Percentiles rank a stretch among this genome's conserved stretches.
These are phyloP conservation scores for Calliphora vicina DNA, from an alignment of 1,140 invertebrate genomes.

Conservation along the genomic window DNA sequence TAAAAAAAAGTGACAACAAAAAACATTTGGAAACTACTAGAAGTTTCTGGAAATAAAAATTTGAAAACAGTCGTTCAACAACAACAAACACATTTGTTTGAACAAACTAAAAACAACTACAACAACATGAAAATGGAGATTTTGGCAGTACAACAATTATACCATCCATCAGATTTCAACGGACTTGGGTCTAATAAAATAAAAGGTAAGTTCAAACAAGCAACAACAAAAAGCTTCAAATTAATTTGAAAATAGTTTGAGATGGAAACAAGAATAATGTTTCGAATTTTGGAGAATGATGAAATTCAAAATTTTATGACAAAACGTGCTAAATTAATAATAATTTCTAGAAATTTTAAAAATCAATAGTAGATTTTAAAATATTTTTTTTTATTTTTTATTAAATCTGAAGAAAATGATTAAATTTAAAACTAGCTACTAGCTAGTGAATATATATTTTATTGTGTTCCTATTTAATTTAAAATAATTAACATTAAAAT, in stretches of 20 bases:
- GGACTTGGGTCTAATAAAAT: constrained; percentile 59
- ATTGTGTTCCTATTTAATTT: too few relatives aligned
- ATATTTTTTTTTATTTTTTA: background rate
- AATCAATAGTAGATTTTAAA: background rate
- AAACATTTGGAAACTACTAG: background rate
- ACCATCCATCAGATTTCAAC: constrained; percentile 47
- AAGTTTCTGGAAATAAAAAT: constrained; percentile 10
- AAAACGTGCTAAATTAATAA: too few relatives aligned
- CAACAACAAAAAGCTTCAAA: background rate
- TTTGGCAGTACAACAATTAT: constrained; percentile 54
- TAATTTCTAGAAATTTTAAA: too few relatives aligned
- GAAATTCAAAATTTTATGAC: too few relatives aligned
- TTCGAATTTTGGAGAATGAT: background rate
- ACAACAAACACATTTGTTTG: background rate
- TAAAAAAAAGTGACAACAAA: too few relatives aligned
- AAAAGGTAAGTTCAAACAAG: constrained; percentile 54
- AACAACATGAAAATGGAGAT: constrained; percentile 62
- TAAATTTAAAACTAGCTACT: too few relatives aligned
- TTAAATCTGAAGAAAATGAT: too few relatives aligned
- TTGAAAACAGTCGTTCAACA: background rate
- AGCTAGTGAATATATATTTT: too few relatives aligned
- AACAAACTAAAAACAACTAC: background rate
- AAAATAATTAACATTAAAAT: too few relatives aligned
- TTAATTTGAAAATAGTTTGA: background rate
- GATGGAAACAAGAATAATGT: background rate